Conservation (phyloP, 2,888 invertebrate genomes). For the Priocnemis perturbator region DNA sequence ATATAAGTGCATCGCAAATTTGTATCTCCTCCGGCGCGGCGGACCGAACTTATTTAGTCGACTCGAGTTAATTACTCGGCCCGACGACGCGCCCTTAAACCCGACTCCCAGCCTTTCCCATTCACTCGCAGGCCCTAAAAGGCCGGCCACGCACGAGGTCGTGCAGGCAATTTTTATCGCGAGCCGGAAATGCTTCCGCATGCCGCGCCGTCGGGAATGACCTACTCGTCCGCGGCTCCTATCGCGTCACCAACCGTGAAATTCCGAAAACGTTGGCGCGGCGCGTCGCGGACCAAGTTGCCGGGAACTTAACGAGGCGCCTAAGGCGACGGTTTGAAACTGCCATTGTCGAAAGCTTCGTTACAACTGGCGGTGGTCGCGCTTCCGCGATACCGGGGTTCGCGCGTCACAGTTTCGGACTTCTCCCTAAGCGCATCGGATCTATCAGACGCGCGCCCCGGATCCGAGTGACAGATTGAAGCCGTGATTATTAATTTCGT, state of each 20-base stretch:
- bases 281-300: slow-evolving; percentile 46
- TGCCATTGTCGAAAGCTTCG: slow-evolving; percentile 38
- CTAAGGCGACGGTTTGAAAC: slow-evolving; percentile 49
- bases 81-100: too few species aligned
- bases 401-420: slow-evolving; percentile 23
- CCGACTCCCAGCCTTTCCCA: too few species aligned
- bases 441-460: slow-evolving; percentile 15
- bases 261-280: slow-evolving; percentile 14
- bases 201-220: too few species aligned
- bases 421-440: slow-evolving; percentile 28
- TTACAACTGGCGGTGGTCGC: slow-evolving; percentile 23
- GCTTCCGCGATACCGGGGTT: background rate
- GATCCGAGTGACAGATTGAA: background rate
- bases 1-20: too few species aligned
- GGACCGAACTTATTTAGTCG: too few species aligned
- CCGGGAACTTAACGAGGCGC: slow-evolving; percentile 45
- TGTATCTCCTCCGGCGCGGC: too few species aligned
- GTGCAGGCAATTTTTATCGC: too few species aligned
- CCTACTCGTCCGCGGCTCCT: background rate
- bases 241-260: background rate
- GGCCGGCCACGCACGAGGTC: too few species aligned
- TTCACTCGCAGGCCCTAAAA: too few species aligned
- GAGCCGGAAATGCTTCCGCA: too few species aligned
- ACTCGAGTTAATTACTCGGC: too few species aligned
- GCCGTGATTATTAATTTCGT: slow-evolving; percentile 3